phyloP scores from a whole-genome alignment of 1,140 invertebrate genomes.

The Brachionus paranguensis region DNA sequence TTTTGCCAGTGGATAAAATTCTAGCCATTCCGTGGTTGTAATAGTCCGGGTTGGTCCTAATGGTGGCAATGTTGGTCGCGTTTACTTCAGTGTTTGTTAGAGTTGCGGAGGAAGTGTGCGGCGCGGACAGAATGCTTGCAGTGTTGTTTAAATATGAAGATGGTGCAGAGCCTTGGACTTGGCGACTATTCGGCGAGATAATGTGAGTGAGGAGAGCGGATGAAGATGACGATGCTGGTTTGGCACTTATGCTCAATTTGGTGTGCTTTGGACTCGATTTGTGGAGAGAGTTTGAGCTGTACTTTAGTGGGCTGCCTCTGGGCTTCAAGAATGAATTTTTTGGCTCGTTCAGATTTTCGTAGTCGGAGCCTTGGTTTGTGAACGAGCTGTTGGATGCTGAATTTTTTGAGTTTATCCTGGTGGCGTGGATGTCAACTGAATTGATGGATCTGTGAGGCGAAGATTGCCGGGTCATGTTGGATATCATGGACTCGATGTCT shows the following conservation, averaged over 20 bases:
- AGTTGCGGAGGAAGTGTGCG: not conserved
- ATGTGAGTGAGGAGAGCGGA: not conserved
- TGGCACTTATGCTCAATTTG: not conserved
- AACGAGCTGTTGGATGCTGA: not conserved
- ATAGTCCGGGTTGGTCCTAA: conserved; percentile 2
- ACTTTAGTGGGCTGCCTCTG: not conserved
- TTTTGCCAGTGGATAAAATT: not conserved
- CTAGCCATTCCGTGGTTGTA: not conserved
- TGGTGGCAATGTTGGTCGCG: not conserved
- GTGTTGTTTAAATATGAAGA: not conserved
- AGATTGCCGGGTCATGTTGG: conserved; percentile 10
- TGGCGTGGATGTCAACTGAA: not conserved
- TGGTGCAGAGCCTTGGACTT: not conserved
- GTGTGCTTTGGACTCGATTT: not conserved
- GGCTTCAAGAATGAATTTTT: not conserved
- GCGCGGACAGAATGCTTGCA: not conserved
- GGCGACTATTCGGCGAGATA: not conserved
- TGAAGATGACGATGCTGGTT: not conserved
- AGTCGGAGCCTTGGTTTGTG: not conserved
- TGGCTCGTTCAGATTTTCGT: not conserved
- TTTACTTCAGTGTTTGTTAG: not conserved
- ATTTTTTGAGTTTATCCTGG: not conserved
- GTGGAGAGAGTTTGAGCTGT: not conserved
- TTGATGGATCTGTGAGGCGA: not conserved
- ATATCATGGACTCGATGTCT: conserved; percentile 15